phyloP scores from a whole-genome alignment of 2,113 vertebrate species.

The Callopanchax toddi region DNA sequence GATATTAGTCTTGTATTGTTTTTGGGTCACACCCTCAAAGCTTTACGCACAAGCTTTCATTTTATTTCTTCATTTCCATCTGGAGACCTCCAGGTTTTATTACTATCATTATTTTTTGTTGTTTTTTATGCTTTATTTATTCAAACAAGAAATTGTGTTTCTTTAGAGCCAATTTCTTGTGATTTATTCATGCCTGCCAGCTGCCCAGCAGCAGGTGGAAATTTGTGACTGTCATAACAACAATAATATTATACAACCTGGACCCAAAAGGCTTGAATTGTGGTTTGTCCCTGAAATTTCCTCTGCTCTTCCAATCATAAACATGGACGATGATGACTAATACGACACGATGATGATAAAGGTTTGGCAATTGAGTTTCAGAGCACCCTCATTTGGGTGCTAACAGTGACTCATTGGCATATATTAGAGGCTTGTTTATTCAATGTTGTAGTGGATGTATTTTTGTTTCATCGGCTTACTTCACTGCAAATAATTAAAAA shows the following conservation, averaged over 20 bases:
- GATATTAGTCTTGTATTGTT: too few relatives aligned
- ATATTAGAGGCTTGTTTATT: slow-evolving; percentile 9
- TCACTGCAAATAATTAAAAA: background rate
- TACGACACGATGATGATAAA: slow-evolving; percentile 33
- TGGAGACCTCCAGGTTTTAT: slow-evolving; percentile 40
- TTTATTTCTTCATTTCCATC: slow-evolving; percentile 22
- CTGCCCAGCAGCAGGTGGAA: slow-evolving; percentile 67
- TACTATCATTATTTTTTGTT: slow-evolving; percentile 45
- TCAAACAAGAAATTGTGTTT: slow-evolving; percentile 24
- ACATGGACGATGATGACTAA: slow-evolving; percentile 43
- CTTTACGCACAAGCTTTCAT: background rate
- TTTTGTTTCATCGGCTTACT: background rate
- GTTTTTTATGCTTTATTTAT: slow-evolving; percentile 16
- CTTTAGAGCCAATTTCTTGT: slow-evolving; percentile 52
- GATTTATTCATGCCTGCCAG: slow-evolving; percentile 70
- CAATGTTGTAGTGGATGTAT: slow-evolving; percentile 7
- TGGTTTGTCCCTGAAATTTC: slow-evolving; percentile 33
- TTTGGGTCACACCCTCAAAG: slow-evolving; percentile 5
- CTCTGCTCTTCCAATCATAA: slow-evolving; percentile 26
- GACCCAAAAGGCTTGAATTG: slow-evolving; percentile 40
- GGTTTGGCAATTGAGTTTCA: slow-evolving; percentile 47
- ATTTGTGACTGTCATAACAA: slow-evolving; percentile 58
- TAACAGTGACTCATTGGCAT: slow-evolving; percentile 41
- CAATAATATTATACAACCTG: slow-evolving; percentile 60
- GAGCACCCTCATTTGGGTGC: slow-evolving; percentile 21